A percentile compares a stretch with the other conserved stretches of the same genome.
phyloP scores from a whole-genome alignment of 2,113 vertebrate genomes.

The Plestiodon gilberti region DNA sequence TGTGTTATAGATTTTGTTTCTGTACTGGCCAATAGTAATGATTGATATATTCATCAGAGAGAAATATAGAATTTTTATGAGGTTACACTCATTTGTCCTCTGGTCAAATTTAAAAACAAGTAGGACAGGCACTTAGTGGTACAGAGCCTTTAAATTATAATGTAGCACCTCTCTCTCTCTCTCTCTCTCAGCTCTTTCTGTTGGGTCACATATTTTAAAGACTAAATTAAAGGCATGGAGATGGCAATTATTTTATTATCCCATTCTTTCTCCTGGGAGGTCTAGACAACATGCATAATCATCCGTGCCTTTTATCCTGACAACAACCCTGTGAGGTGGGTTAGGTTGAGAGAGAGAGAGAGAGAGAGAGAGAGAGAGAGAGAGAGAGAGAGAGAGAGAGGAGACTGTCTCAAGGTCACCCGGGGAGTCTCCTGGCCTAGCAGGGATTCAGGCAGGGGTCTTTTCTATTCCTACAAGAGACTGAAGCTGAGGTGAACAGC shows the following conservation, averaged over 20 bases:
- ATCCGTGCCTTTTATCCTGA: neutral
- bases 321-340: neutral
- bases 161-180: neutral
- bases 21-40: slow-evolving; percentile 75
- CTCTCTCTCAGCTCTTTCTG: neutral
- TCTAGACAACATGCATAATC: neutral
- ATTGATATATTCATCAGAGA: slow-evolving; percentile 80
- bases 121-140: neutral
- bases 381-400: no score
- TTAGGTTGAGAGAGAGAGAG: no score
- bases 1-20: slow-evolving; percentile 77
- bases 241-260: neutral
- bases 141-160: neutral
- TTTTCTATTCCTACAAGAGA: no score
- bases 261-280: neutral
- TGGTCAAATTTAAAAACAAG: slow-evolving; percentile 73
- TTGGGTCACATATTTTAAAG: neutral
- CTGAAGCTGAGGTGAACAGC: no score
- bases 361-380: no score
- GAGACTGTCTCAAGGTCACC: neutral
- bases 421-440: neutral
- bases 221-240: no score
- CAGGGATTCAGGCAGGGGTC: no score
- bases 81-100: slow-evolving; percentile 73
- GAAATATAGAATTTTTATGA: slow-evolving; percentile 79